These are phyloP conservation scores for Sternotherus odoratus DNA, from an alignment of 2,797 vertebrate genomes.

Conservation along the genomic window DNA sequence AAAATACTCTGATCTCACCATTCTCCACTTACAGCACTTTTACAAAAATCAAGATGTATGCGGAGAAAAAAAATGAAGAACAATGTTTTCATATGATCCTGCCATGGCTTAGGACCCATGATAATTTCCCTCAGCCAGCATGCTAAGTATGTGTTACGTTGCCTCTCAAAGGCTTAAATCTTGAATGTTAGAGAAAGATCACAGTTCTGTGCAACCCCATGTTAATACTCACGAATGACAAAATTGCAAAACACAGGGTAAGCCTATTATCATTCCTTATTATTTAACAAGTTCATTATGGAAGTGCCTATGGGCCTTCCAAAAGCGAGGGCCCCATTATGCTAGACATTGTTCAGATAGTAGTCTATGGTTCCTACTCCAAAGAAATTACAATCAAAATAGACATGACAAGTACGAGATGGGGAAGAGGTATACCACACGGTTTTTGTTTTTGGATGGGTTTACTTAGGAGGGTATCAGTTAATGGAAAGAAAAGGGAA, in stretches of 20 bases:
- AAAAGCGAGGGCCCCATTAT: background rate
- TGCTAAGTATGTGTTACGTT: slow-evolving; percentile 16
- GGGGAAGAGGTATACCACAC: background rate
- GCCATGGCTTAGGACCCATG: slow-evolving; percentile 37
- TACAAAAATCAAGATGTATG: slow-evolving; percentile 42
- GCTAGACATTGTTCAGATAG: background rate
- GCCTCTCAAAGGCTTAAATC: slow-evolving; percentile 21
- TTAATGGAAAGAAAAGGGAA: background rate
- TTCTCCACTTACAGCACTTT: slow-evolving; percentile 57
- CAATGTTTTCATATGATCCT: background rate
- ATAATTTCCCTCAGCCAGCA: slow-evolving; percentile 15
- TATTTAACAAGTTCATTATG: background rate
- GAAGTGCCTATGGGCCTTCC: background rate
- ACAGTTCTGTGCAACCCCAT: background rate
- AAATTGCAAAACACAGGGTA: slow-evolving; percentile 5
- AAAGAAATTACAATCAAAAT: background rate
- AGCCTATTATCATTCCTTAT: background rate
- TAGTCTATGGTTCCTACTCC: background rate
- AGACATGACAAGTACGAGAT: background rate
- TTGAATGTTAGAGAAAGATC: background rate
- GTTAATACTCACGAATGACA: slow-evolving; percentile 7
- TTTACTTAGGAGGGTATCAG: background rate
- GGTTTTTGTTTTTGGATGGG: background rate
- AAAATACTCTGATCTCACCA: slow-evolving; percentile 65
- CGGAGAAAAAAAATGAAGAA: background rate